Percentiles rank a stretch among this genome's conserved stretches.
phyloP scores from a whole-genome alignment of 2,797 vertebrate species.

The Octomys mimax region DNA sequence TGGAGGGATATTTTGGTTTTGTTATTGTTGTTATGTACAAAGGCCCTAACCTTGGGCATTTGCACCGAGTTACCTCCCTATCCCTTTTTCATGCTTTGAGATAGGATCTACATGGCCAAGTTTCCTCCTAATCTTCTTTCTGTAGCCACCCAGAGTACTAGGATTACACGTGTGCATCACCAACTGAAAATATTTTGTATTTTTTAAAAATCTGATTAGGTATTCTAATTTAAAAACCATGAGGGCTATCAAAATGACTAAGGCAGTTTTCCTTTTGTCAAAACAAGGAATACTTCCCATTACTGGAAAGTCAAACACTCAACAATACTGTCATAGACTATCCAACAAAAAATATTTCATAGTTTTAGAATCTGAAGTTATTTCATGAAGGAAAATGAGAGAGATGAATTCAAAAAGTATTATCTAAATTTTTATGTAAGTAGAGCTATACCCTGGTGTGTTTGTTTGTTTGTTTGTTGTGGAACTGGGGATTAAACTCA shows the following conservation, averaged over 20 bases:
- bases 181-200: not conserved
- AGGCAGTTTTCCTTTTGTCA: slow-evolving; percentile 10
- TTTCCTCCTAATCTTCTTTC: not conserved
- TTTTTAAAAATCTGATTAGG: not conserved
- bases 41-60: not conserved
- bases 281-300: slow-evolving; percentile 36
- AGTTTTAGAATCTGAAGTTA: slow-evolving; percentile 30
- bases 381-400: slow-evolving; percentile 32
- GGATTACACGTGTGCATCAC: not conserved
- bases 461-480: too few species aligned
- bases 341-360: slow-evolving; percentile 7
- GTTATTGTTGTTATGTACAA: not conserved
- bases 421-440: not conserved
- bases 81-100: not conserved
- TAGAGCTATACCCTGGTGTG: not conserved
- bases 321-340: slow-evolving; percentile 26
- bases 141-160: not conserved
- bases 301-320: slow-evolving; percentile 19
- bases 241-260: slow-evolving; percentile 6
- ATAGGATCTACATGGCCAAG: not conserved
- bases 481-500: too few species aligned
- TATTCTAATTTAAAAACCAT: not conserved
- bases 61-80: not conserved
- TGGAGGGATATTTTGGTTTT: not conserved
- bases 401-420: not conserved